A percentile compares a stretch with the other conserved stretches of the same genome.
Evolutionary conservation across 2,888 invertebrate genomes (phyloP).

Genomic region (Tiliacea citrago): DNA sequence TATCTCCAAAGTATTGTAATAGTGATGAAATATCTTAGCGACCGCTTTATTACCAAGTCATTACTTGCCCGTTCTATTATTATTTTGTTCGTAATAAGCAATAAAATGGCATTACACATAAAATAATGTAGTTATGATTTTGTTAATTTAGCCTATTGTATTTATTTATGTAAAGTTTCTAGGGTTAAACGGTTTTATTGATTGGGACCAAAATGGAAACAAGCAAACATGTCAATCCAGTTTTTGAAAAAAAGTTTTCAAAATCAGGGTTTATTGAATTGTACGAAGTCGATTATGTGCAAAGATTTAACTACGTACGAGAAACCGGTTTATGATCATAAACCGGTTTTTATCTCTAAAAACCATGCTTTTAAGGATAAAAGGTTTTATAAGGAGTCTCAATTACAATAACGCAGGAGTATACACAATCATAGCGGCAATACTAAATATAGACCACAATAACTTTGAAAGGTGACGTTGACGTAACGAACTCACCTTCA

Average conservation of each 20-base stretch:
- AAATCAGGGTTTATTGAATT: background rate
- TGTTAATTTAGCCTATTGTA: background rate
- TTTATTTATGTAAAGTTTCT: background rate
- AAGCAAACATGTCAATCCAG: background rate
- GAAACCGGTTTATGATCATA: no score
- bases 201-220: background rate
- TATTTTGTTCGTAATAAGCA: slow-evolving; percentile 1
- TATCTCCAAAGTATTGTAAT: slow-evolving; percentile 30
- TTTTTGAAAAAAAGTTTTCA: background rate
- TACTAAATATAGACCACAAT: background rate
- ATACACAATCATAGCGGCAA: background rate
- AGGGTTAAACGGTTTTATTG: background rate
- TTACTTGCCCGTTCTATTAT: background rate
- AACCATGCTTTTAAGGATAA: no score
- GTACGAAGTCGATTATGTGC: background rate
- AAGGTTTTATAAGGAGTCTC: background rate
- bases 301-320: background rate
- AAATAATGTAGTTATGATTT: background rate
- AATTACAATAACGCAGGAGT: background rate
- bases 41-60: slow-evolving; percentile 8
- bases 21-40: slow-evolving; percentile 6
- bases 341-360: background rate
- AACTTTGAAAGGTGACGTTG: background rate
- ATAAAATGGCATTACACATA: slow-evolving; percentile 9
- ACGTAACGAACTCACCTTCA: no score